phyloP scores from a whole-genome alignment of 2,888 invertebrate species.

The Tipula vernalis region DNA sequence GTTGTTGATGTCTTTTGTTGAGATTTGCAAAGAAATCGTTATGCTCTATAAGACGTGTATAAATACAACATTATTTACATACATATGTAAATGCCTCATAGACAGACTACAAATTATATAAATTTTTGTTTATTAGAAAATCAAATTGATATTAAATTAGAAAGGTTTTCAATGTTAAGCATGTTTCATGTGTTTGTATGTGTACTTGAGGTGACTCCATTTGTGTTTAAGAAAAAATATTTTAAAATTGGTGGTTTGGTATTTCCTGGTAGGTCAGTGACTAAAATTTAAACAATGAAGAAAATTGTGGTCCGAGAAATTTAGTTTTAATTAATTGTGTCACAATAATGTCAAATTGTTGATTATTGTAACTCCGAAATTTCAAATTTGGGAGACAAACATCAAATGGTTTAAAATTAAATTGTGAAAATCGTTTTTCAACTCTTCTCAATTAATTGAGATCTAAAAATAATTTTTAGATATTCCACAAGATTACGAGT shows the following conservation, averaged over 20 bases:
- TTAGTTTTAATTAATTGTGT: too few species aligned
- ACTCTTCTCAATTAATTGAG: too few species aligned
- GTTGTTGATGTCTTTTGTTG: slow-evolving; percentile 4
- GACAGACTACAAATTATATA: background rate
- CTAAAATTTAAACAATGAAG: too few species aligned
- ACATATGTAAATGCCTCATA: background rate
- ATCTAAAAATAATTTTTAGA: too few species aligned
- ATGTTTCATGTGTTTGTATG: background rate
- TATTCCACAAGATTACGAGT: too few species aligned
- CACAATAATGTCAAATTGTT: too few species aligned
- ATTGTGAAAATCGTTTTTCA: too few species aligned
- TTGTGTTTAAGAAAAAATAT: background rate
- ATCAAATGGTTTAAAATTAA: too few species aligned
- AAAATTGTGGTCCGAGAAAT: too few species aligned
- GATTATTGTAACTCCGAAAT: too few species aligned
- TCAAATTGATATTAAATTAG: background rate
- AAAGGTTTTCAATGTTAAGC: background rate
- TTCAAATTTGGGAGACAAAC: too few species aligned
- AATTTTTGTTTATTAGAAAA: background rate
- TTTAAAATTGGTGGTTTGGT: background rate
- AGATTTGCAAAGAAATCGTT: slow-evolving; percentile 4
- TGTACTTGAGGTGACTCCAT: background rate
- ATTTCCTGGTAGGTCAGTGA: background rate
- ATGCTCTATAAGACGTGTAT: background rate
- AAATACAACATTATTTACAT: background rate